Conservation (phyloP, 2,888 invertebrate species). For the Lasius fuliginosus region DNA sequence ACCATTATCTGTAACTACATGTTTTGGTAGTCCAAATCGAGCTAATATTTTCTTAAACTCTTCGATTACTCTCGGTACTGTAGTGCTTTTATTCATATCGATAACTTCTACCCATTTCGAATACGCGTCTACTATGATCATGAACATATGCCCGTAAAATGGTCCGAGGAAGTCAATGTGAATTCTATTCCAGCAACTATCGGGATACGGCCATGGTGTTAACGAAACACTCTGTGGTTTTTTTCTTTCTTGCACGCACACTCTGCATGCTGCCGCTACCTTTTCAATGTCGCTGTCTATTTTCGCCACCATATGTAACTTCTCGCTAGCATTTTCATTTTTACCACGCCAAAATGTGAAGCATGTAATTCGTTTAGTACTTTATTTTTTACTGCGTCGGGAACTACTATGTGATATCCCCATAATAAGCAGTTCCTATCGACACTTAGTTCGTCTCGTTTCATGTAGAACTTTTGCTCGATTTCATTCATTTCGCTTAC, state of each 20-base stretch:
- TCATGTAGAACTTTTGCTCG: constrained; percentile 30
- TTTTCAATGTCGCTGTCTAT: not conserved
- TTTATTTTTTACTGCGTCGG: not conserved
- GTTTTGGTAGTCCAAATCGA: constrained; percentile 26
- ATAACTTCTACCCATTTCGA: constrained; percentile 55
- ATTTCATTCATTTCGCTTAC: not conserved
- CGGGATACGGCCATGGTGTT: constrained; percentile 40
- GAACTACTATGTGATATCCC: not conserved
- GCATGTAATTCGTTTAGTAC: not conserved
- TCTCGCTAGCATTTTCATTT: not conserved
- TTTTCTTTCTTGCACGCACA: constrained; percentile 17
- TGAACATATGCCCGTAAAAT: constrained; percentile 49
- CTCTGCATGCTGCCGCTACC: constrained; percentile 4
- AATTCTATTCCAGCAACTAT: constrained; percentile 18
- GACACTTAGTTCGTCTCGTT: constrained; percentile 47
- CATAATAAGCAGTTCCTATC: constrained; percentile 56
- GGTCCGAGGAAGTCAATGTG: constrained; percentile 48
- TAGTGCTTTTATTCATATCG: not conserved
- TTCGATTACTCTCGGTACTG: not conserved
- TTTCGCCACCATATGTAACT: not conserved
- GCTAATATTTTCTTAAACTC: constrained; percentile 26
- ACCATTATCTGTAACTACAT: constrained; percentile 45
- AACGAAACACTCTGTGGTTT: constrained; percentile 34
- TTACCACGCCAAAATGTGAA: not conserved
- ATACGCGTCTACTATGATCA: constrained; percentile 54